phyloP scores from a whole-genome alignment of 2,888 invertebrate species.

The Hesperia comma region DNA sequence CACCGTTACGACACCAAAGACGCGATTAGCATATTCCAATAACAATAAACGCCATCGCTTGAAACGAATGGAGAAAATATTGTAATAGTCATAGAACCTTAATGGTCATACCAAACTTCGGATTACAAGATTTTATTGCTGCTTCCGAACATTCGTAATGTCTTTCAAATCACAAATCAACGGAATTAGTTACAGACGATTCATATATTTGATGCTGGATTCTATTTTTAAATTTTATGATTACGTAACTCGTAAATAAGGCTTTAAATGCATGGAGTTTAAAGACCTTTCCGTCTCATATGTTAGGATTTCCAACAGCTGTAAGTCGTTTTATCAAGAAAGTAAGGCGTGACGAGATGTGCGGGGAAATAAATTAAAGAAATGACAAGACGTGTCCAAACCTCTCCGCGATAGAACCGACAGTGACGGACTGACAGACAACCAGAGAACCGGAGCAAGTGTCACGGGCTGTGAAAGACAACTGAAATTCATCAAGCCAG shows the following conservation, averaged over 20 bases:
- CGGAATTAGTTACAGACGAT: constrained; percentile 8
- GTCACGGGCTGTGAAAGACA: constrained; percentile 9
- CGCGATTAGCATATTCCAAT: constrained; percentile 39
- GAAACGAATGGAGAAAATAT: constrained; percentile 35
- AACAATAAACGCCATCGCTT: constrained; percentile 38
- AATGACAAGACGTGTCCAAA: constrained; percentile 9
- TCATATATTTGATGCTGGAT: not conserved
- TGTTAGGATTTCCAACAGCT: not conserved
- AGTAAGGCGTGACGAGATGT: not conserved
- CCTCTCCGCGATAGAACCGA: constrained; percentile 4
- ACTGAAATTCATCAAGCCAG: constrained; percentile 19
- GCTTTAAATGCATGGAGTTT: constrained; percentile 2
- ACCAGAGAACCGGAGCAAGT: constrained; percentile 7
- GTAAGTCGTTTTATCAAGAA: constrained; percentile 9
- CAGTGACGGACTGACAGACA: constrained; percentile 7
- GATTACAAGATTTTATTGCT: constrained; percentile 31
- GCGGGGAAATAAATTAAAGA: constrained; percentile 9
- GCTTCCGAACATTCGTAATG: constrained; percentile 12
- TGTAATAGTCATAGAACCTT: constrained; percentile 25
- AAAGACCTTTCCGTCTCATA: constrained; percentile 2
- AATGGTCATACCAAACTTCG: constrained; percentile 20
- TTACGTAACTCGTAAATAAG: constrained; percentile 2
- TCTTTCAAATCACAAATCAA: constrained; percentile 21
- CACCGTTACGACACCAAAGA: constrained; percentile 34
- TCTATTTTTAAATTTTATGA: not conserved